Evolutionary conservation across 2,888 invertebrate genomes (phyloP), one percentile per base, ranked within the genome.

Genomic region (Idaea straminata): DNA sequence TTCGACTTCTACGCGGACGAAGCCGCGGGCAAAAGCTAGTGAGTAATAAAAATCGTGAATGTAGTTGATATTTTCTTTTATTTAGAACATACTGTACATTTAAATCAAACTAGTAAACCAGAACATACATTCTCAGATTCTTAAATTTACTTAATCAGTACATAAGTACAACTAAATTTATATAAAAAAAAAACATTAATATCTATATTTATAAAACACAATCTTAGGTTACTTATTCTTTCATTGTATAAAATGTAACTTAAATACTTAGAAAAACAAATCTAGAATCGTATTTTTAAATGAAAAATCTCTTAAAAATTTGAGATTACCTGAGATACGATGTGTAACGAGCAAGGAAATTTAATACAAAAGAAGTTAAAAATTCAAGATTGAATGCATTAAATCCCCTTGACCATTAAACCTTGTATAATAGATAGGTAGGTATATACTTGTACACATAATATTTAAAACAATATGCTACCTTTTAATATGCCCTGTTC

Each of bases 81-180:
- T 59, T 66, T 62, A 68, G 66, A 72, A 74, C 68, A 74, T 71
- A 71, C 68, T 71, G 66, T 72, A 74, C 72, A 74, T 71, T 59
- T 59, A 64, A 67, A 69, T 68, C 63, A 72, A 68, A 71, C 73
- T 74, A 71, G 63, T 61, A 67, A 68, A 63, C 68, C 64, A 69
- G 65, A 69, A 74, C 66, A 69, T 70, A 68, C 61, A 68, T 68
- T 68, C 66, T 72, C 67, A 59, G 16, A 59, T 59, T 34, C 59
- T 59, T 59, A 72, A 59, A 35, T 62, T 71, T 69, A 68, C 68
- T 70, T 71, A 72, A 35, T 68, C 59, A 38, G 71, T 74, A 74
- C 72, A 64, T 57, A 69, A 4, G 69, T 74, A 71, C 72, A 64
- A 65, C 69, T 72, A 71, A 36, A 63, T 65, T 70, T 15, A 59